phyloP scores from a whole-genome alignment of 1,140 invertebrate genomes.

The Anoplophora glabripennis region DNA sequence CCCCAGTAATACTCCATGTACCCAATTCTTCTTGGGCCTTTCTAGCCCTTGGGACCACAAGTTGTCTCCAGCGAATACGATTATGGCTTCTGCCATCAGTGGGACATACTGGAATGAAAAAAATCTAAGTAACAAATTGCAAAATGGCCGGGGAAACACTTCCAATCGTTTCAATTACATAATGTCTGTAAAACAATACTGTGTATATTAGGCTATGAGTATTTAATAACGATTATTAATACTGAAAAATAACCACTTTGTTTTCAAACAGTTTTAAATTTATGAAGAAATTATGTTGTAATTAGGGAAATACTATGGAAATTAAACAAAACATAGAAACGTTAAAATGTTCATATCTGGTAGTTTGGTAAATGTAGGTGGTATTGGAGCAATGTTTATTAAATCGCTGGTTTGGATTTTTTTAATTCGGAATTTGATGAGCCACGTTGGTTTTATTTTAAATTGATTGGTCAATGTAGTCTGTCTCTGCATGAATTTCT shows the following conservation, averaged over 20 bases:
- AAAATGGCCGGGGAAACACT: no score
- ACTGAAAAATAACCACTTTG: background rate
- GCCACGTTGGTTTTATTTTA: no score
- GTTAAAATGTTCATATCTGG: background rate
- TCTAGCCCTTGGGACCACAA: constrained; percentile 12
- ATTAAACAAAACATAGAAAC: background rate
- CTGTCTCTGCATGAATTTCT: no score
- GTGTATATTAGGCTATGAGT: no score
- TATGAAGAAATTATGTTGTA: background rate
- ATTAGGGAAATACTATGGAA: background rate
- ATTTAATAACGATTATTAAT: no score
- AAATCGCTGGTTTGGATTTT: no score
- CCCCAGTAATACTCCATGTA: constrained; percentile 22
- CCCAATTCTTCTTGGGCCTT: constrained; percentile 18
- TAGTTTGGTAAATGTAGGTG: no score
- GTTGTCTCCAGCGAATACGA: constrained; percentile 25
- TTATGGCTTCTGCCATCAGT: constrained; percentile 29
- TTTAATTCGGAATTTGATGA: no score
- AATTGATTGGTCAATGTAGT: no score
- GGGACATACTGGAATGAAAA: constrained; percentile 24
- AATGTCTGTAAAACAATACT: no score
- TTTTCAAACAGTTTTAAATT: background rate
- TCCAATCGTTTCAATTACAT: no score
- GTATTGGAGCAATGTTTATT: no score
- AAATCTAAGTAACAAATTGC: background rate